Conservation (phyloP, 2,888 invertebrate genomes). For the Nemotelus pantherinus region DNA sequence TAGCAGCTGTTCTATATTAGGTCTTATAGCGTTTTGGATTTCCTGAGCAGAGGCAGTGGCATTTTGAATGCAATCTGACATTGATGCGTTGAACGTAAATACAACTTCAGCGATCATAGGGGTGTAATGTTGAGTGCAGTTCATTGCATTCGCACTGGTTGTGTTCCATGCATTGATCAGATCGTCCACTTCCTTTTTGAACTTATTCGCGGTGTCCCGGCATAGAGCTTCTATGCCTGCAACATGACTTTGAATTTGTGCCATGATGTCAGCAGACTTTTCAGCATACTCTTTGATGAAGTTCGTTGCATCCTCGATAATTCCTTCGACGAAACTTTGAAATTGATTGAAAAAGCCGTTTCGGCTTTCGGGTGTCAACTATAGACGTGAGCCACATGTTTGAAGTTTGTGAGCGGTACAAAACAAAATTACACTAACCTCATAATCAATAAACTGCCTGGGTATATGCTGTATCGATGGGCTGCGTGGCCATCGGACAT, state of each 20-base stretch:
- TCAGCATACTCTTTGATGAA: conserved; percentile 26
- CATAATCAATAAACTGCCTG: conserved; percentile 19
- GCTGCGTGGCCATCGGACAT: neutral
- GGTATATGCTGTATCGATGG: neutral
- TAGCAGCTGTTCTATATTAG: conserved; percentile 16
- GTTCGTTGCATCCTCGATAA: conserved; percentile 25
- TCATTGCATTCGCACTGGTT: neutral
- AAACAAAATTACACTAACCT: conserved; percentile 1
- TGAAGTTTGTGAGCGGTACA: too few species aligned
- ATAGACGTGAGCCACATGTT: neutral
- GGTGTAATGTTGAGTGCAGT: conserved; percentile 1
- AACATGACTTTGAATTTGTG: conserved; percentile 18
- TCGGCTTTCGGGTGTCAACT: conserved; percentile 16
- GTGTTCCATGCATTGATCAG: conserved; percentile 13
- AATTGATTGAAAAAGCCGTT: conserved; percentile 13
- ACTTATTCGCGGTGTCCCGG: neutral
- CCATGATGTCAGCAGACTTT: conserved; percentile 16
- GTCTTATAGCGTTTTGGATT: conserved; percentile 7
- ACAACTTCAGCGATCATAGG: neutral
- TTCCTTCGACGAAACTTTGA: conserved; percentile 4
- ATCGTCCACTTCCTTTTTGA: conserved; percentile 12
- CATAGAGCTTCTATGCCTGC: neutral
- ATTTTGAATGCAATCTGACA: conserved; percentile 19
- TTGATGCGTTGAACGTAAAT: too few species aligned
- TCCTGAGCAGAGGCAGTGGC: neutral